A percentile compares a stretch with the other conserved stretches of the same genome.
These are phyloP conservation scores for Pygoscelis adeliae DNA, from an alignment of 2,113 vertebrate species.

Conservation along the genomic window DNA sequence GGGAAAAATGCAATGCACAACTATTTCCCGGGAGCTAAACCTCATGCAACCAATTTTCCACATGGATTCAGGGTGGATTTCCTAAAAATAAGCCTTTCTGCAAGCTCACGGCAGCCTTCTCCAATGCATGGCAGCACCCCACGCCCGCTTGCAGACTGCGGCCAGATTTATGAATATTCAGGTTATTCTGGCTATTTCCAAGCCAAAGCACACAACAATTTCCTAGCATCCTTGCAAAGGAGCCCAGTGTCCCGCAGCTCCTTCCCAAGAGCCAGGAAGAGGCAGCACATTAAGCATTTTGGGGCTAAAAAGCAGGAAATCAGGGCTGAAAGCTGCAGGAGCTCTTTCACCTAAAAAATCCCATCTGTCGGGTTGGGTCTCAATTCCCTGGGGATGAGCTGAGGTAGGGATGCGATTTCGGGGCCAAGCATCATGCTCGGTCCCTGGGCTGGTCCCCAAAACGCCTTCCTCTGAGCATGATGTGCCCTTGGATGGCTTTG, in stretches of 20 bases:
- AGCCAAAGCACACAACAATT: rapidly evolving
- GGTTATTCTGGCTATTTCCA: background rate
- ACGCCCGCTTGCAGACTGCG: rapidly evolving
- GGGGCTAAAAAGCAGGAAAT: background rate
- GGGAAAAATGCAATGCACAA: rapidly evolving
- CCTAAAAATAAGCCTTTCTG: background rate
- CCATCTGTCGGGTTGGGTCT: rapidly evolving
- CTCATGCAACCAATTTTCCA: rapidly evolving
- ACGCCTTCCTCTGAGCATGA: background rate
- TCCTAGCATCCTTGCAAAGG: background rate
- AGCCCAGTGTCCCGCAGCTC: background rate
- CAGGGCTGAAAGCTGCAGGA: background rate
- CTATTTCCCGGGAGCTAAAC: background rate
- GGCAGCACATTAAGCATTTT: background rate
- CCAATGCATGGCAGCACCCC: background rate
- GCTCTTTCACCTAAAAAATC: background rate
- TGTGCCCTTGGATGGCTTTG: background rate
- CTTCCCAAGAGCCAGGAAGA: background rate
- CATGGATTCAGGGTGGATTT: background rate
- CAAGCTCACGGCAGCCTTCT: background rate
- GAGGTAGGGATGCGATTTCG: rapidly evolving
- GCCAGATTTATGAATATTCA: background rate
- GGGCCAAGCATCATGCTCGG: rapidly evolving
- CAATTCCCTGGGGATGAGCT: background rate
- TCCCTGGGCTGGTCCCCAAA: background rate